Evolutionary conservation across 2,888 invertebrate species (phyloP).

Genomic region (Sphecodes monilicornis): DNA sequence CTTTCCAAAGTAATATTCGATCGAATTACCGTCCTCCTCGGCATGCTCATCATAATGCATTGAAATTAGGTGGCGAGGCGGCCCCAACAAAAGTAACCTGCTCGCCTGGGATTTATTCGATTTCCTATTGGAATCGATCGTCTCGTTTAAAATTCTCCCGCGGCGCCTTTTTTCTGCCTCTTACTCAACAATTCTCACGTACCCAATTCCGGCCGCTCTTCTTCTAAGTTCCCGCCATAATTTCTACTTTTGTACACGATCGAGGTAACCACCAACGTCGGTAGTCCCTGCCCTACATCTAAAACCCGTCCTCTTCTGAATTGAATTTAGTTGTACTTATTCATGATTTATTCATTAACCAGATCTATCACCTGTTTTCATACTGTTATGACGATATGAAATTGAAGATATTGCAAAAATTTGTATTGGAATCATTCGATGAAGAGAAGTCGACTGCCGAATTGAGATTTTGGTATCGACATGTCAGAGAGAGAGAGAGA

Average conservation of each 20-base stretch:
- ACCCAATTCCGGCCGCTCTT: conserved; percentile 16
- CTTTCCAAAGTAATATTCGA: conserved; percentile 58
- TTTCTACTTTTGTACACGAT: conserved; percentile 22
- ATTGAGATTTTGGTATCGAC: no score
- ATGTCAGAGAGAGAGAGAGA: no score
- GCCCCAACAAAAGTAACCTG: conserved; percentile 31
- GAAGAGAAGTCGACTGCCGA: no score
- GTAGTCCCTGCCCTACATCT: not conserved
- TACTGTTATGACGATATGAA: no score
- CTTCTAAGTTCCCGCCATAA: conserved; percentile 26
- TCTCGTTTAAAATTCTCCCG: conserved; percentile 52
- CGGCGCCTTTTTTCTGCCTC: not conserved
- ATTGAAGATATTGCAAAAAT: no score
- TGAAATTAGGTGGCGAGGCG: conserved; percentile 50
- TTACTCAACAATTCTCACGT: conserved; percentile 23
- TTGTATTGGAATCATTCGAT: no score
- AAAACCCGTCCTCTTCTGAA: not conserved
- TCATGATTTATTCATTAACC: no score
- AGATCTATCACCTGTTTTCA: no score
- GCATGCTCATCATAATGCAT: conserved; percentile 59
- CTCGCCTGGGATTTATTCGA: conserved; percentile 53
- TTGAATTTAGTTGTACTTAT: not conserved
- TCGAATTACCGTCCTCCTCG: conserved; percentile 52
- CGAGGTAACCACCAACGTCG: not conserved
- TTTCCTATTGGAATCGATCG: conserved; percentile 43